Conservation (phyloP, 2,797 vertebrate genomes). For the Parauchenoglanis punctatus region DNA sequence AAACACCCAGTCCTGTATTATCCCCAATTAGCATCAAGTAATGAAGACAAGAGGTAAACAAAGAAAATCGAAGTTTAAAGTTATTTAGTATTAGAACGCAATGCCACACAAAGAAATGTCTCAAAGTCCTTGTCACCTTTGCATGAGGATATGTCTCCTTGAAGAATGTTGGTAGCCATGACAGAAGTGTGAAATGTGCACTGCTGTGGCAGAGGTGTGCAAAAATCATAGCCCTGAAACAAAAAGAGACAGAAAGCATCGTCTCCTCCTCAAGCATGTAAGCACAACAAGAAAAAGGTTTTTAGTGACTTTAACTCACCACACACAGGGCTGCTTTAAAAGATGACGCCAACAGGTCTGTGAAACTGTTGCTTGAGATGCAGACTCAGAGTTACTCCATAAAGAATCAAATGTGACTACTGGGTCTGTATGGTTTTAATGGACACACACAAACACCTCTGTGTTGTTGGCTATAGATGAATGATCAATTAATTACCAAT, state of each 20-base stretch:
- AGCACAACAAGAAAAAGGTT: neutral
- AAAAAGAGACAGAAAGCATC: neutral
- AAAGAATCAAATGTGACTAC: constrained; percentile 61
- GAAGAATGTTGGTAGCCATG: constrained; percentile 93
- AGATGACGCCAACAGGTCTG: constrained; percentile 77
- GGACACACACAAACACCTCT: neutral
- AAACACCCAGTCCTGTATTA: constrained; percentile 84
- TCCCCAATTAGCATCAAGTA: constrained; percentile 10
- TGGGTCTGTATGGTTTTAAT: constrained; percentile 66
- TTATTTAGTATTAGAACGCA: neutral
- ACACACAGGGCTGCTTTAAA: constrained; percentile 80
- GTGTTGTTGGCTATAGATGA: neutral
- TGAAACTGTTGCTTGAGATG: constrained; percentile 60
- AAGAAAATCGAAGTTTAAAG: neutral
- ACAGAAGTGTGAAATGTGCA: constrained; percentile 83
- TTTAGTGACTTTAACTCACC: constrained; percentile 72
- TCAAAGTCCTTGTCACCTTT: constrained; percentile 70
- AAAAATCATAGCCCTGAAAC: constrained; percentile 82
- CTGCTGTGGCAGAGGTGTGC: constrained; percentile 82
- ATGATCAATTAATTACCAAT: neutral
- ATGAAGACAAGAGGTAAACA: constrained; percentile 1
- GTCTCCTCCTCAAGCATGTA: neutral
- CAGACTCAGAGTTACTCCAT: constrained; percentile 50
- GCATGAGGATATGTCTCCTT: constrained; percentile 85
- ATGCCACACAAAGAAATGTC: neutral